Evolutionary conservation across 2,113 vertebrate species (phyloP), one percentile per base, ranked within the genome.

Genomic region (Passer domesticus): DNA sequence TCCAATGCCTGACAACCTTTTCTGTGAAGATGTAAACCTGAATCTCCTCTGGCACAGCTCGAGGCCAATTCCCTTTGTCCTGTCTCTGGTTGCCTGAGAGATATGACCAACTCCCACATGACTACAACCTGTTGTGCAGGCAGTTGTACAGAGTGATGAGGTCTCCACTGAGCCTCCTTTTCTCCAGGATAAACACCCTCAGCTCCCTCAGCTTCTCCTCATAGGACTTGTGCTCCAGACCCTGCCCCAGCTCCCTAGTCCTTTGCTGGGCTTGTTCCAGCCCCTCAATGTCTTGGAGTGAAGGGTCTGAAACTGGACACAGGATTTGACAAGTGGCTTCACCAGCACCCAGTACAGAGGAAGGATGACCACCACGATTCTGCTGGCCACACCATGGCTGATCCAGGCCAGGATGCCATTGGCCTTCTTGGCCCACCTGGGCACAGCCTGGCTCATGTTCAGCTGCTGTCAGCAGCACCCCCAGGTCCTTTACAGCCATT

Each of bases 241-340:
- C 9, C 46, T 77, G 5, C 5, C 2, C 9, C 16, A 67, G 8
- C 5, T 68, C 11, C 11, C 0, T 10, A 59, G 20, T 1, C 14
- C 21, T 43, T 50, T 25, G 50, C 27, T 52, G 27, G 11, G 1
- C 31, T 60, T 1, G 0, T 4, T 44, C 3, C 46, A 86, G 27
- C 22, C 2, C 5, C 7, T 69, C 53, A 39, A 3, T 6, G 27
- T 10, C 11, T 37, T 87, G 58, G 1, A 63, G 5, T 31, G 33
- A 70, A 6, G 13, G 21, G 13, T 3, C 21, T 4, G 6, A 2
- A 43, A 14, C 21, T 44, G 72, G 33, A 41, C 30, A n/a, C 23
- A 41, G 18, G 8, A n/a, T 4, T 59, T 2, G 18, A 47, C 2
- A 1, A 50, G 11, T 7, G 15, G 6, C 20, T 24, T 58, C 50